Evolutionary conservation across 2,113 vertebrate genomes (phyloP).

Genomic region (Nematolebias whitei): DNA sequence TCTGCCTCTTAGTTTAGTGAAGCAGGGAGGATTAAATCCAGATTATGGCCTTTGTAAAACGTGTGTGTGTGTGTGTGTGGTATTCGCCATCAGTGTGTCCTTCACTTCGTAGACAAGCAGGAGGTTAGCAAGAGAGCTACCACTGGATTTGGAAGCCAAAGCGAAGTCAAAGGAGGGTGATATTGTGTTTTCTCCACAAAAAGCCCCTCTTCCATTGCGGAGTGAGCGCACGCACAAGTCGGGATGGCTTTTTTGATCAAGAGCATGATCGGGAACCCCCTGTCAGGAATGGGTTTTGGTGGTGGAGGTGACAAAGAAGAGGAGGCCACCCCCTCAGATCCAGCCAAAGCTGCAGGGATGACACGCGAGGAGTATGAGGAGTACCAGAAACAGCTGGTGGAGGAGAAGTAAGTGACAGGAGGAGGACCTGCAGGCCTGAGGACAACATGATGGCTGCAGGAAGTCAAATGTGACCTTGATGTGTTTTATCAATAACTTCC

Average conservation of each 20-base stretch:
- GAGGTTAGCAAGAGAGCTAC: constrained; percentile 78
- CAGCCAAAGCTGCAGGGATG: constrained; percentile 93
- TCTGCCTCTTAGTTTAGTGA: constrained; percentile 86
- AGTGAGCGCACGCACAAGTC: constrained; percentile 23
- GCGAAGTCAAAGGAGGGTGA: constrained; percentile 27
- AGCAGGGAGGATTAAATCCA: constrained; percentile 90
- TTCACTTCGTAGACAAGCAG: constrained; percentile 80
- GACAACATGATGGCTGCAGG: constrained; percentile 22
- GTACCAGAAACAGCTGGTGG: constrained; percentile 95
- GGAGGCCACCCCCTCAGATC: constrained; percentile 85
- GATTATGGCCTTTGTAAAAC: constrained; percentile 85
- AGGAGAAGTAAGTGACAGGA: constrained; percentile 93
- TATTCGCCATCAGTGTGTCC: constrained; percentile 80
- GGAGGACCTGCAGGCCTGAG: constrained; percentile 3
- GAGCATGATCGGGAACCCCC: constrained; percentile 90
- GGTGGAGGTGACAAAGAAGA: constrained; percentile 89
- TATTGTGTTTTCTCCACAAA: constrained; percentile 12
- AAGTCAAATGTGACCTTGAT: constrained; percentile 66
- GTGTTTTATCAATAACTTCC: background rate
- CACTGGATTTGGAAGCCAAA: constrained; percentile 60
- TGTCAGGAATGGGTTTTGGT: constrained; percentile 92
- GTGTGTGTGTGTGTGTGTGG: constrained; percentile 73
- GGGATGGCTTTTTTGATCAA: constrained; percentile 94
- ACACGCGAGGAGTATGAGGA: constrained; percentile 96
- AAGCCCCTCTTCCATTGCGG: constrained; percentile 1